A percentile compares a stretch with the other conserved stretches of the same genome.
Conservation (phyloP, 2,113 vertebrate species). For the Microcebus murinus region DNA sequence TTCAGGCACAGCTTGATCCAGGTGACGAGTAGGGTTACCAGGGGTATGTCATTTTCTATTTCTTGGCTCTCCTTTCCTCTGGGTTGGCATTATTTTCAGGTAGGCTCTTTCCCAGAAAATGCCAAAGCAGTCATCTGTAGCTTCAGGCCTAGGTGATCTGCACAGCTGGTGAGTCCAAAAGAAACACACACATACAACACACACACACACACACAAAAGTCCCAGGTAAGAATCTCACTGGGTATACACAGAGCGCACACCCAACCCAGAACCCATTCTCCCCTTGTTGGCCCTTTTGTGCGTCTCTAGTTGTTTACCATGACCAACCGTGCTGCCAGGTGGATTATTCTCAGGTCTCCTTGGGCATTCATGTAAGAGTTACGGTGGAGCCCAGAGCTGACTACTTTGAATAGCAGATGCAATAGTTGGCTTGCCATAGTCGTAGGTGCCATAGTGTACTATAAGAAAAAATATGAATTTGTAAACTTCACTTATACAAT, state of each 20-base stretch:
- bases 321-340: rapidly evolving
- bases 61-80: not conserved
- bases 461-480: not conserved
- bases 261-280: not conserved
- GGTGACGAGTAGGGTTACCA: not conserved
- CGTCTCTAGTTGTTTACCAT: rapidly evolving
- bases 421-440: not conserved
- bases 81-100: not conserved
- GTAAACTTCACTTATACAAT: rapidly evolving
- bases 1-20: not conserved
- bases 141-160: not conserved
- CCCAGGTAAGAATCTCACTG: not conserved
- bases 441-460: rapidly evolving
- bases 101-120: not conserved
- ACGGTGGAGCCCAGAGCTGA: not conserved
- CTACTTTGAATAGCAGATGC: not conserved
- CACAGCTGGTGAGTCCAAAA: not conserved
- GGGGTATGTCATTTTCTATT: not conserved
- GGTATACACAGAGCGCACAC: too few species aligned
- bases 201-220: not conserved
- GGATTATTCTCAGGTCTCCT: not conserved
- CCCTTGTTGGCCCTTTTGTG: not conserved
- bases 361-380: rapidly evolving
- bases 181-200: not conserved
- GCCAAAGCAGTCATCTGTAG: not conserved